phyloP scores from a whole-genome alignment of 2,797 vertebrate genomes.

The Linurgus olivaceus region DNA sequence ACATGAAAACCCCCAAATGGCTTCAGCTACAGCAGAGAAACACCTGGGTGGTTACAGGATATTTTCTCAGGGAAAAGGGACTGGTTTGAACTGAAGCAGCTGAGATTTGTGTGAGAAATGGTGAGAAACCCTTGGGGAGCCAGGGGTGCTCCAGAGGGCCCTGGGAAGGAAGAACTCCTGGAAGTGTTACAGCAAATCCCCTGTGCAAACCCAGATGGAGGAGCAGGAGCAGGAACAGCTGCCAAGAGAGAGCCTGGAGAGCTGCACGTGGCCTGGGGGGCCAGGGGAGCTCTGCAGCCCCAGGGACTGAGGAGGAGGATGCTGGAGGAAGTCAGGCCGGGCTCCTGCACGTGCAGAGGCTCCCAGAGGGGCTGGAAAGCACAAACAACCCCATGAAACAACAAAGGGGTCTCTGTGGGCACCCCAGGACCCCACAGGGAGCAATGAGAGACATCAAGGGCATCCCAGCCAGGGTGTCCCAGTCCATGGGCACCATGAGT shows the following conservation, averaged over 20 bases:
- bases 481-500: accelerated
- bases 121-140: not conserved
- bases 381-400: not conserved
- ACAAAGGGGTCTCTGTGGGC: not conserved
- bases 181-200: not conserved
- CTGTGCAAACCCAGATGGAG: not conserved
- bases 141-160: not conserved
- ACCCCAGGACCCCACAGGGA: not conserved
- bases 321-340: not conserved
- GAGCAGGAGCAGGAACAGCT: not conserved
- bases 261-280: accelerated
- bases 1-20: not conserved
- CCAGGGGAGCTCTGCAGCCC: not conserved
- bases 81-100: not conserved
- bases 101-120: not conserved
- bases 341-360: not conserved
- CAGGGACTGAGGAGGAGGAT: not conserved
- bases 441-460: not conserved
- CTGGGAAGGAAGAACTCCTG: not conserved
- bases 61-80: not conserved
- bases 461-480: not conserved
- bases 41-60: not conserved
- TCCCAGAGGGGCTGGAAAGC: not conserved
- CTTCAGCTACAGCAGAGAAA: not conserved
- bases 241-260: not conserved